A percentile compares a stretch with the other conserved stretches of the same genome.
phyloP scores from a whole-genome alignment of 2,888 invertebrate species.

The Sabellastarte sp. region DNA sequence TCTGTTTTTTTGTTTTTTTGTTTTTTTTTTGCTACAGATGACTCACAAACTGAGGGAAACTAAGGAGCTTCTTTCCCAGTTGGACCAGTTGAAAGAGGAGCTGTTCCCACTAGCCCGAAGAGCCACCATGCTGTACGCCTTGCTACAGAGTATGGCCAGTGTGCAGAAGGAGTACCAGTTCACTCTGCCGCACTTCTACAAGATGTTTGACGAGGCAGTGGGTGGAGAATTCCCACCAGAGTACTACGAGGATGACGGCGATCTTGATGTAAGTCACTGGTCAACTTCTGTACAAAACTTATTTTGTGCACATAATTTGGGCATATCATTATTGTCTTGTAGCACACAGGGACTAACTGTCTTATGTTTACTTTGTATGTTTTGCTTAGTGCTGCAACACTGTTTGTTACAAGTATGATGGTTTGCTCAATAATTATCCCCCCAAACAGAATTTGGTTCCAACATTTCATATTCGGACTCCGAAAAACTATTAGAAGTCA shows the following conservation, averaged over 20 bases:
- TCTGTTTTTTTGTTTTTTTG: too few species aligned
- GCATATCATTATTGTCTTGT: too few species aligned
- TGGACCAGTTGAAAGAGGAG: slow-evolving; percentile 51
- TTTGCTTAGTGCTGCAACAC: background rate
- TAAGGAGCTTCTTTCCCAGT: slow-evolving; percentile 39
- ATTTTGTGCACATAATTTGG: too few species aligned
- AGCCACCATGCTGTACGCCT: slow-evolving; percentile 50
- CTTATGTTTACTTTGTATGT: background rate
- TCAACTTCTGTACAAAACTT: too few species aligned
- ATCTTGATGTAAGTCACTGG: background rate
- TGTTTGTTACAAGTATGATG: background rate
- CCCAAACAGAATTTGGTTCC: background rate
- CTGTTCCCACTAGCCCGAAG: slow-evolving; percentile 50
- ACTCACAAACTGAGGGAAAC: slow-evolving; percentile 34
- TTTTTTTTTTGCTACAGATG: slow-evolving; percentile 12
- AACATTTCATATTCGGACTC: background rate
- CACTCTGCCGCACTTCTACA: slow-evolving; percentile 49
- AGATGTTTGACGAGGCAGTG: slow-evolving; percentile 55
- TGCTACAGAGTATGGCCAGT: slow-evolving; percentile 30
- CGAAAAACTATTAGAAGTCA: too few species aligned
- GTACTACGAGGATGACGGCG: background rate
- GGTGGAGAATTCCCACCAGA: slow-evolving; percentile 44
- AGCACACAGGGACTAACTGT: too few species aligned
- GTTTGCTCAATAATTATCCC: background rate
- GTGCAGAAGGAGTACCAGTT: slow-evolving; percentile 44